These are phyloP conservation scores for Cosmorhoe ocellata DNA, from an alignment of 2,888 invertebrate genomes.

Conservation along the genomic window DNA sequence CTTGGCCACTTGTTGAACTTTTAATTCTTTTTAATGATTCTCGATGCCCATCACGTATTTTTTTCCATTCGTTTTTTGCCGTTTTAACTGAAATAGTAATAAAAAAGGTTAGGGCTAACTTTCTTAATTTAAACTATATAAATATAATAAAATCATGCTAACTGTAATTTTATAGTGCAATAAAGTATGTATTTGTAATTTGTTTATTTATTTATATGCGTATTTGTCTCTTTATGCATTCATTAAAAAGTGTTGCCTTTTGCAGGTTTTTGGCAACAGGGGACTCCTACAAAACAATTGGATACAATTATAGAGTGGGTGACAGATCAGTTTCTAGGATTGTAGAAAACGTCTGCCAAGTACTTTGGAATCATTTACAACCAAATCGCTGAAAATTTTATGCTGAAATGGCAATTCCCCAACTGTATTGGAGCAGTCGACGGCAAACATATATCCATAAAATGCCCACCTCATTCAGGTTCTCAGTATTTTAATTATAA, in stretches of 20 bases:
- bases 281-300: constrained; percentile 16
- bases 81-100: constrained; percentile 19
- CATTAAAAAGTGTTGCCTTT: background rate
- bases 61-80: constrained; percentile 24
- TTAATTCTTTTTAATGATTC: constrained; percentile 7
- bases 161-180: constrained; percentile 3
- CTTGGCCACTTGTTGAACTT: background rate
- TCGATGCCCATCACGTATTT: constrained; percentile 21
- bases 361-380: background rate
- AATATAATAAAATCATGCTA: constrained; percentile 9
- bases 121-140: constrained; percentile 1
- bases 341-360: background rate
- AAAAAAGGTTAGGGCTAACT: constrained; percentile 1
- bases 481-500: constrained; percentile 16
- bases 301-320: constrained; percentile 16
- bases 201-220: constrained; percentile 7
- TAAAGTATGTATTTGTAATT: constrained; percentile 1
- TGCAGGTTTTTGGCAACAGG: constrained; percentile 4
- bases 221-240: constrained; percentile 1
- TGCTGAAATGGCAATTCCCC: constrained; percentile 35
- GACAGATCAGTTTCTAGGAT: background rate
- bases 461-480: too few species aligned
- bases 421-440: constrained; percentile 31
- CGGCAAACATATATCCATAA: constrained; percentile 30
- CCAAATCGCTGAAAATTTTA: constrained; percentile 24